phyloP scores from a whole-genome alignment of 2,888 invertebrate species.

The Ophion costatus region DNA sequence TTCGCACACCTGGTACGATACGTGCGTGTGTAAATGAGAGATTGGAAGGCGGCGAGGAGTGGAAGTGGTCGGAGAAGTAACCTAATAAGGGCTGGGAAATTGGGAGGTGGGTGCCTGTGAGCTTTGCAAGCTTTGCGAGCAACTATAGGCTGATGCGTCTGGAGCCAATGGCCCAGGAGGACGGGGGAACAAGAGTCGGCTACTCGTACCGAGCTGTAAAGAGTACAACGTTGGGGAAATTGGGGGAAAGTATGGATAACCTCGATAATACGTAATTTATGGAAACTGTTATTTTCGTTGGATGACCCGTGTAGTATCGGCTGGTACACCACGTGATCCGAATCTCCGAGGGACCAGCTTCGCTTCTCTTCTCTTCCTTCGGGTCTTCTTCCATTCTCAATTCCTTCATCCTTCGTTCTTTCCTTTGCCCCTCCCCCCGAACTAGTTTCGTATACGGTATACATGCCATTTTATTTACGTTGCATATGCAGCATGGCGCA shows the following conservation, averaged over 20 bases:
- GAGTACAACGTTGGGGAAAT: slow-evolving; percentile 31
- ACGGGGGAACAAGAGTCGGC: not conserved
- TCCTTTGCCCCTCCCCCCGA: not conserved
- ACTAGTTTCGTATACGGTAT: not conserved
- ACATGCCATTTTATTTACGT: slow-evolving; percentile 36
- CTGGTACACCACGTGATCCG: slow-evolving; percentile 51
- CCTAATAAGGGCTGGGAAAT: too few species aligned
- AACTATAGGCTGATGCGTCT: too few species aligned
- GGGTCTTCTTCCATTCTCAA: slow-evolving; percentile 19
- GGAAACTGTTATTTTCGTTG: slow-evolving; percentile 59
- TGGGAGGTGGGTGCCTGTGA: too few species aligned
- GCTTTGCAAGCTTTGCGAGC: too few species aligned
- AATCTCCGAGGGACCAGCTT: slow-evolving; percentile 47
- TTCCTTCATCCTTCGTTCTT: slow-evolving; percentile 47
- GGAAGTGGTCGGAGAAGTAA: not conserved
- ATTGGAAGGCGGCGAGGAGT: too few species aligned
- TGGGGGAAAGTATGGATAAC: slow-evolving; percentile 49
- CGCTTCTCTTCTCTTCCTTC: not conserved
- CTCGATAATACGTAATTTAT: slow-evolving; percentile 66
- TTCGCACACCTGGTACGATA: not conserved
- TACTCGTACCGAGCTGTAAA: not conserved
- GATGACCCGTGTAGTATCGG: slow-evolving; percentile 40
- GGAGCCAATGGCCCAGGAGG: not conserved
- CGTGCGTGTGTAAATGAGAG: not conserved
- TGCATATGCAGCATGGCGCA: slow-evolving; percentile 33